These are phyloP conservation scores for Setipinna tenuifilis DNA, from an alignment of 2,797 vertebrate species.

Conservation along the genomic window DNA sequence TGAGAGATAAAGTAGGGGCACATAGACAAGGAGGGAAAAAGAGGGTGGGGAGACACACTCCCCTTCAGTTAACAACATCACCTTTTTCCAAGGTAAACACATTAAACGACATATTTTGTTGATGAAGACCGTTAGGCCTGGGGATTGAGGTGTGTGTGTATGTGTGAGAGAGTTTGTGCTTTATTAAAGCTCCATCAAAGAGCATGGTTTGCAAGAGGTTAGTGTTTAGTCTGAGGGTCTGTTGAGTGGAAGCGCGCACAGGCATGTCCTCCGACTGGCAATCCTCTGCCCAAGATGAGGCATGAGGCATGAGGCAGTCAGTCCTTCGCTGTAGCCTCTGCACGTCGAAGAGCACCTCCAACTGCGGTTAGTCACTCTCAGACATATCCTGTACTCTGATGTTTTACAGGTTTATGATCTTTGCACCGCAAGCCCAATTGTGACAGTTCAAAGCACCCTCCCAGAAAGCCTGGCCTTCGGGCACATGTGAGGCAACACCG, in stretches of 20 bases:
- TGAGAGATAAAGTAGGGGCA: no score
- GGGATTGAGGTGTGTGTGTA: not conserved
- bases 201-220: slow-evolving; percentile 36
- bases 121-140: not conserved
- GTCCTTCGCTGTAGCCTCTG: not conserved
- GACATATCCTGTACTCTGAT: slow-evolving; percentile 75
- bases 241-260: slow-evolving; percentile 21
- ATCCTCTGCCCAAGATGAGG: slow-evolving; percentile 30
- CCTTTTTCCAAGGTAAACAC: slow-evolving; percentile 7
- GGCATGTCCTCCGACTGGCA: slow-evolving; percentile 36
- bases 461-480: slow-evolving; percentile 68
- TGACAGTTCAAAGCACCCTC: slow-evolving; percentile 77
- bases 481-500: slow-evolving; percentile 58
- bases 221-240: slow-evolving; percentile 31
- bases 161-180: not conserved
- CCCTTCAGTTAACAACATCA: not conserved
- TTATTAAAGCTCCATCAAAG: slow-evolving; percentile 26
- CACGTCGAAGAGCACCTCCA: slow-evolving; percentile 55
- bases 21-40: not conserved
- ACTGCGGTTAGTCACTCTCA: slow-evolving; percentile 69
- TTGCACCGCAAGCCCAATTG: slow-evolving; percentile 66
- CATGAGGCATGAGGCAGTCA: slow-evolving; percentile 37
- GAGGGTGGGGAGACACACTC: not conserved
- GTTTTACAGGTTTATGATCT: slow-evolving; percentile 79
- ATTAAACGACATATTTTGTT: not conserved